phyloP scores from a whole-genome alignment of 2,888 invertebrate genomes.

The Thereva nobilitata region DNA sequence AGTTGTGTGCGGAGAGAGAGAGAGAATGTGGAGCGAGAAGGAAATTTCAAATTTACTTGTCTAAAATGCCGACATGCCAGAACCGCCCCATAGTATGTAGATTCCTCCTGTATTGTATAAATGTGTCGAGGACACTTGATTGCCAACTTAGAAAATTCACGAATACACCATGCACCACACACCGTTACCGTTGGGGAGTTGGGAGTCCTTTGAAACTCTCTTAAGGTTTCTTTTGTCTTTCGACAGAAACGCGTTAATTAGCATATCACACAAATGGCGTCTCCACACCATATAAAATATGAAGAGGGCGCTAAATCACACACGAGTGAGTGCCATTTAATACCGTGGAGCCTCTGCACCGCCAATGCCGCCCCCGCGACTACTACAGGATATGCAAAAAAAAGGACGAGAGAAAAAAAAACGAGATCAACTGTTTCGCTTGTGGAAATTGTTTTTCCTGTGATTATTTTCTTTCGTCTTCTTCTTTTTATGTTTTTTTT shows the following conservation, averaged over 20 bases:
- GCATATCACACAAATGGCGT: constrained; percentile 27
- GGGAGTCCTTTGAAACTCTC: constrained; percentile 13
- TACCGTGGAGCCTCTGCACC: constrained; percentile 2
- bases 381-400: neutral
- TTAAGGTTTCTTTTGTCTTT: constrained; percentile 25
- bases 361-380: constrained; percentile 3
- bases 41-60: too few species aligned
- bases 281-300: constrained; percentile 28
- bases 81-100: too few species aligned
- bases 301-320: constrained; percentile 32
- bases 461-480: constrained; percentile 13
- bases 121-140: too few species aligned
- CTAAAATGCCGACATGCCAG: too few species aligned
- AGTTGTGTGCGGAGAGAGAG: too few species aligned
- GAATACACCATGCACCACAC: too few species aligned
- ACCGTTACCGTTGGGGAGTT: too few species aligned
- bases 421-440: neutral
- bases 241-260: constrained; percentile 32
- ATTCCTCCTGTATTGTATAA: too few species aligned
- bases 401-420: neutral
- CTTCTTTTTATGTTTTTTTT: neutral
- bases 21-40: too few species aligned
- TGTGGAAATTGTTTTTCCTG: constrained; percentile 14
- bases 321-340: constrained; percentile 24
- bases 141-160: too few species aligned